Conservation (phyloP, 1,140 invertebrate species). For the Ericerus pela region DNA sequence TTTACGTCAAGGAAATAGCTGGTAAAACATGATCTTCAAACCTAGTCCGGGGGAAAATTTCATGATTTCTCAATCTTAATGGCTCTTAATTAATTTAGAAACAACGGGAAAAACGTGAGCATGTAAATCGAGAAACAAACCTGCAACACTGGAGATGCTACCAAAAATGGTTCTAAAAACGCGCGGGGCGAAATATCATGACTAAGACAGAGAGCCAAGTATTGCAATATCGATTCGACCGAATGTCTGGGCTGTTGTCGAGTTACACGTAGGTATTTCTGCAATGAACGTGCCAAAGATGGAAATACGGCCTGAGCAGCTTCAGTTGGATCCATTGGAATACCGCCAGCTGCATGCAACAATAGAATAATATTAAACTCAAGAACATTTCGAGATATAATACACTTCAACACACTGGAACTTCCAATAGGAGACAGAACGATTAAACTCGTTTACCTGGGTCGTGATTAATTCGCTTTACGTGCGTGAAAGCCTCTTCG, state of each 20-base stretch:
- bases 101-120: neutral
- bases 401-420: neutral
- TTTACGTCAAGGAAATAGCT: no score
- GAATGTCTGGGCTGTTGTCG: slow-evolving; percentile 88
- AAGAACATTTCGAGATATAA: neutral
- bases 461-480: slow-evolving; percentile 56
- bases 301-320: slow-evolving; percentile 95
- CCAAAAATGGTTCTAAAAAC: slow-evolving; percentile 79
- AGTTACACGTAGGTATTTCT: slow-evolving; percentile 90
- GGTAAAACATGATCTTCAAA: no score
- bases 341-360: slow-evolving; percentile 30
- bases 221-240: slow-evolving; percentile 73
- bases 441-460: slow-evolving; percentile 13
- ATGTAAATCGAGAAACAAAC: slow-evolving; percentile 24
- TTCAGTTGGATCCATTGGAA: slow-evolving; percentile 80
- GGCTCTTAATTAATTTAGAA: no score
- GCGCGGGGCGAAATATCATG: slow-evolving; percentile 85
- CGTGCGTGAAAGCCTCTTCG: slow-evolving; percentile 94
- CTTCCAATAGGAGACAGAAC: slow-evolving; percentile 5
- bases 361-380: neutral
- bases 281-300: slow-evolving; percentile 82
- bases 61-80: no score
- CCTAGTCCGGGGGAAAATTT: no score
- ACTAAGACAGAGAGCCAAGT: slow-evolving; percentile 76
- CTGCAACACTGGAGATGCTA: slow-evolving; percentile 53